Evolutionary conservation across 2,797 vertebrate species (phyloP).

Genomic region (Molossus alvarezi): DNA sequence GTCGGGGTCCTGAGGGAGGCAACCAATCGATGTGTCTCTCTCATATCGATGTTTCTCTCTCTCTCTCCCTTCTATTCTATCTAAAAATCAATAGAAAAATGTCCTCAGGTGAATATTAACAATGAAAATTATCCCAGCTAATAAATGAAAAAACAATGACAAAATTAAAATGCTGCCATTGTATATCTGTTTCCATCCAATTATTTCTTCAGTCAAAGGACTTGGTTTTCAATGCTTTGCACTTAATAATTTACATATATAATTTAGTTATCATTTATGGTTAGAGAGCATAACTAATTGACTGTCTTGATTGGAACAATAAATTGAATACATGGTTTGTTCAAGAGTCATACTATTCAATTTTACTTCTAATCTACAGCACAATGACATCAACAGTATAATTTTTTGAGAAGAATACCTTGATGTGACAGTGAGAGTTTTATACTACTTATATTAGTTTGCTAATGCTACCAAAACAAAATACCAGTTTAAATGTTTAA

Average conservation of each 20-base stretch:
- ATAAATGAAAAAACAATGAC: conserved; percentile 40
- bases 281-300: neutral
- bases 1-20: no score
- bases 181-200: neutral
- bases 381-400: neutral
- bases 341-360: neutral
- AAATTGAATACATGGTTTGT: conserved; percentile 28
- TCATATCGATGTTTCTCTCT: no score
- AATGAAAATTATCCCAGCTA: neutral
- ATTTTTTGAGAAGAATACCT: conserved; percentile 29
- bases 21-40: no score
- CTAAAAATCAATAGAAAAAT: no score
- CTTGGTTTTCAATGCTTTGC: neutral
- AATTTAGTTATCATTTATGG: conserved; percentile 19
- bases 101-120: no score
- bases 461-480: neutral
- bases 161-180: conserved; percentile 27
- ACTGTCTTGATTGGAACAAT: neutral
- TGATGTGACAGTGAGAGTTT: neutral
- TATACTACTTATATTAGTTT: neutral
- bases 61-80: no score
- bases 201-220: conserved; percentile 28
- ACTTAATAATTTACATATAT: neutral
- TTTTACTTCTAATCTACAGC: conserved; percentile 8
- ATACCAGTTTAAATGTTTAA: neutral